These are phyloP conservation scores for Timema cristinae DNA, from an alignment of 2,888 invertebrate species.

Conservation along the genomic window DNA sequence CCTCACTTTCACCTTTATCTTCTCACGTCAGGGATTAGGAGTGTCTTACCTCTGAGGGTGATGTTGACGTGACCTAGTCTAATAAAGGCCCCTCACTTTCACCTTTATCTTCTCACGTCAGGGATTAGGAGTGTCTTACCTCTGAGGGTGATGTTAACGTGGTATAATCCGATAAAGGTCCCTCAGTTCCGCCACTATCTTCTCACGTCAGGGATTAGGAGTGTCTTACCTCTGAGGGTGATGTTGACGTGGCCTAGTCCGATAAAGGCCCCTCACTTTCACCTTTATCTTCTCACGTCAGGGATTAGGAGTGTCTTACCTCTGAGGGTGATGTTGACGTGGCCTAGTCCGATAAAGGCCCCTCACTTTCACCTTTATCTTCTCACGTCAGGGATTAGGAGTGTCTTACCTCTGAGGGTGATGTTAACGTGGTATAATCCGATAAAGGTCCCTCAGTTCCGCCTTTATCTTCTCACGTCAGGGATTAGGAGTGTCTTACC, in stretches of 20 bases:
- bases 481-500: too few species aligned
- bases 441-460: constrained; percentile 84
- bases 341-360: constrained; percentile 86
- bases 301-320: constrained; percentile 55
- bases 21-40: too few species aligned
- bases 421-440: constrained; percentile 94
- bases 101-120: constrained; percentile 83
- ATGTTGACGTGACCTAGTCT: constrained; percentile 94
- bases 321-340: constrained; percentile 91
- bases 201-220: constrained; percentile 69
- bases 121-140: constrained; percentile 64
- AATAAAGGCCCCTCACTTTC: constrained; percentile 84
- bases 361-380: constrained; percentile 84
- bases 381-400: constrained; percentile 63
- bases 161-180: constrained; percentile 86
- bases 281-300: constrained; percentile 55
- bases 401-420: constrained; percentile 74
- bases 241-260: constrained; percentile 94
- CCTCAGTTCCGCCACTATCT: constrained; percentile 84
- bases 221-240: constrained; percentile 84
- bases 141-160: constrained; percentile 91
- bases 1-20: too few species aligned
- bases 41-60: constrained; percentile 84
- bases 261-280: constrained; percentile 84
- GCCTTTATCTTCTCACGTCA: constrained; percentile 86